phyloP scores from a whole-genome alignment of 1,140 invertebrate species.

The Sarcophaga bullata region DNA sequence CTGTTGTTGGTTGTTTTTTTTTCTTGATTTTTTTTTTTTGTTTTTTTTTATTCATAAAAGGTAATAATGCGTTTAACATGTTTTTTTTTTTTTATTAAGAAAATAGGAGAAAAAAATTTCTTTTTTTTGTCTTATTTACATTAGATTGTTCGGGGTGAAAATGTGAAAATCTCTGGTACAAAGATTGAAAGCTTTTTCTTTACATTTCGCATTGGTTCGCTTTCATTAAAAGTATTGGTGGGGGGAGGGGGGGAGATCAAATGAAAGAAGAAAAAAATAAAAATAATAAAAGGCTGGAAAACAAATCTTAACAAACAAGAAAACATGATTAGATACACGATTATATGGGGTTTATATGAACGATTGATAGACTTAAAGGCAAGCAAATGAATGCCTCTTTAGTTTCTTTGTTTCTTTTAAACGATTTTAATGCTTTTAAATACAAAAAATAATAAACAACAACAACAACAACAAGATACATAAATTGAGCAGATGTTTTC shows the following conservation, averaged over 20 bases:
- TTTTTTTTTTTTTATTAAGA: slow-evolving; percentile 21
- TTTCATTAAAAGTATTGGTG: no score
- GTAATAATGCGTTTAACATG: slow-evolving; percentile 41
- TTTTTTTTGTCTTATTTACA: background rate
- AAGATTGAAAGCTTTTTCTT: slow-evolving; percentile 36
- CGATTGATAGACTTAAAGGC: background rate
- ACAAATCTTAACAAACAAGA: slow-evolving; percentile 34
- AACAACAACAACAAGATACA: no score
- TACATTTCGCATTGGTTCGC: background rate
- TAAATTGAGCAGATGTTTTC: no score
- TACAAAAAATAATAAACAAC: no score
- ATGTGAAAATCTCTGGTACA: background rate
- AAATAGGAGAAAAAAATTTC: background rate
- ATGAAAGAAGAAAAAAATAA: background rate
- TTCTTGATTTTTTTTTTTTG: background rate
- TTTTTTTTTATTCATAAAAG: slow-evolving; percentile 26
- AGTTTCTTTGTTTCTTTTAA: background rate
- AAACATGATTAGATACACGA: slow-evolving; percentile 40
- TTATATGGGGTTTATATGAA: slow-evolving; percentile 25
- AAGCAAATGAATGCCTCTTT: background rate
- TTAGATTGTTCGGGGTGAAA: background rate
- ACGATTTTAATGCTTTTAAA: no score
- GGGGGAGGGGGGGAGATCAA: background rate
- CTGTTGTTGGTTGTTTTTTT: background rate
- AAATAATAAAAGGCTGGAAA: background rate